Base-by-base conservation (phyloP, 1,140 invertebrate species). In the Macrobrachium rosenbergii region DNA sequence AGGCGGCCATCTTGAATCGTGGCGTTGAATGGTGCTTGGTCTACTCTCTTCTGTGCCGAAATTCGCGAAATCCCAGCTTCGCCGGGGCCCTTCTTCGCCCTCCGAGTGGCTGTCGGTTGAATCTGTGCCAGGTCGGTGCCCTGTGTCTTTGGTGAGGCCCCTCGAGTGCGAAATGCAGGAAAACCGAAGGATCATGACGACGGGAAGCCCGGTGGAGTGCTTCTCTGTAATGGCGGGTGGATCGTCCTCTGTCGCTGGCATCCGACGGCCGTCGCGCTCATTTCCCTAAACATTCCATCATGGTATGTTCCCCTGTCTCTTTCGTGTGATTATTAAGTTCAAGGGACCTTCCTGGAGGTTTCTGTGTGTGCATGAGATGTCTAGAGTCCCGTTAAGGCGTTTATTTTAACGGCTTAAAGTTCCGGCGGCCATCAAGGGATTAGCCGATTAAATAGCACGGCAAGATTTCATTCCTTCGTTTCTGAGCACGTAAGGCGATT, bases 1-100 rank as follows among this genome's bases (percentile, higher is more conserved):
- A 69, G 23, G 69, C 67, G 76, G 84, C 84, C 84, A 87, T 87
- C 84, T 87, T 87, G 84, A 76, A 67, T 62, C 84, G 28, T 28
- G 45, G 23, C n/a, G 67, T 37, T 81, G 84, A 81, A 87, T 79
- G 62, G 84, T 80, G 79, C 78, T 81, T 67, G 62, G 78, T 62
- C 79, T 52, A 87, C 72, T 79, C 69, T 64, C 23, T 64, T 21
- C 79, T 81, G 78, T 81, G 78, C 67, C 45, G 63, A 76, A 87
- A 87, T 87, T 80, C 58, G 37, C 23, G 23, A 87, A 81, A 87
- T 87, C 67, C 75, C 78, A 69, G 73, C 78, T 63, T 64, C 63
- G 73, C 37, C 37, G 59, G 23, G 21, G 23, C 59, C 63, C 59
- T 58, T 19, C 23, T 11, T 59, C 43, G 78, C 72, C 19, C 21